Evolutionary conservation across 1,140 invertebrate genomes (phyloP).

Genomic region (Drosophila nigrodunni): DNA sequence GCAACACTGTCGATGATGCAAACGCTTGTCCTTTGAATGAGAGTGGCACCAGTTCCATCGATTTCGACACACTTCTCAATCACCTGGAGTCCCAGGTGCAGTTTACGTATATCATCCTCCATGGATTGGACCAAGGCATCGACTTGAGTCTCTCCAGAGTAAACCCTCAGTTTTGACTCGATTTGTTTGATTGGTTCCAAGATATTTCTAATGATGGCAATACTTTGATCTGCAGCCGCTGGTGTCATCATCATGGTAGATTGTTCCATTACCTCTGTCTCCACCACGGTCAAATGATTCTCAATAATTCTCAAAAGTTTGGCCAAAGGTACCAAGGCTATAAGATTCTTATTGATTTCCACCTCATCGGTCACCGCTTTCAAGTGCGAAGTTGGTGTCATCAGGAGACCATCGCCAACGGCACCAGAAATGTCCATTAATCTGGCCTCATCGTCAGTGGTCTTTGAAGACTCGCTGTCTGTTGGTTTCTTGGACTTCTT

Average conservation of each 20-base stretch:
- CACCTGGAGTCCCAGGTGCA: conserved; percentile 87
- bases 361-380: conserved; percentile 65
- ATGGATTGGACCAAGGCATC: conserved; percentile 86
- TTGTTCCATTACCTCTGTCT: conserved; percentile 87
- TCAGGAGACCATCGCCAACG: conserved; percentile 85
- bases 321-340: conserved; percentile 69
- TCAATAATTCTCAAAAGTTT: conserved; percentile 72
- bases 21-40: conserved; percentile 88
- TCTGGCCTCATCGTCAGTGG: conserved; percentile 76
- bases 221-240: conserved; percentile 87
- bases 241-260: conserved; percentile 88
- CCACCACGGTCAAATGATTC: conserved; percentile 86
- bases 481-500: conserved; percentile 82
- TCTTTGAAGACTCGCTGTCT: conserved; percentile 80
- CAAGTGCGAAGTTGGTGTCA: conserved; percentile 49
- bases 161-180: conserved; percentile 86
- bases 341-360: conserved; percentile 74
- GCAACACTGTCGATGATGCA: conserved; percentile 87
- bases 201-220: conserved; percentile 88
- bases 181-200: conserved; percentile 88
- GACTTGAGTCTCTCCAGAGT: conserved; percentile 84
- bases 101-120: conserved; percentile 86
- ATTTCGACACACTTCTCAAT: conserved; percentile 89
- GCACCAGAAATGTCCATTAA: conserved; percentile 86
- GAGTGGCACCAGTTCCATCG: conserved; percentile 87